phyloP scores from a whole-genome alignment of 2,888 invertebrate species.

The Alloplasta piceator region DNA sequence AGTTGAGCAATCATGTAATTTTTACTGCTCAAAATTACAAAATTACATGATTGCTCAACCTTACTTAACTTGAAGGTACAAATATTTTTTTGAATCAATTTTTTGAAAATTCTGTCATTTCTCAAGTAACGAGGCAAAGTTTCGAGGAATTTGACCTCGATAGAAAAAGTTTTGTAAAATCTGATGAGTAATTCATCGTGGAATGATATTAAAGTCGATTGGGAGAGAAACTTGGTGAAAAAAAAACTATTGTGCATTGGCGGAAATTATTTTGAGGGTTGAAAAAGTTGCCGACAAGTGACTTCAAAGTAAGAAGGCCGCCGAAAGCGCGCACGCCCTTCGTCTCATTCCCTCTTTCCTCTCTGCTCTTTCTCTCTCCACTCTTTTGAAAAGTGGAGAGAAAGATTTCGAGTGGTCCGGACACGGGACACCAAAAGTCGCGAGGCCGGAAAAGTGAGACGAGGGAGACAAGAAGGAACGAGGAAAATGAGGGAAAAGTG shows the following conservation, averaged over 20 bases:
- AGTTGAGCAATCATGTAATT: too few species aligned
- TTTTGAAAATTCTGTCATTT: too few species aligned
- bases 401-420: constrained; percentile 41
- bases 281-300: constrained; percentile 64
- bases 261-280: constrained; percentile 7
- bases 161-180: too few species aligned
- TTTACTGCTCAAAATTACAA: too few species aligned
- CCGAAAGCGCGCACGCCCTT: constrained; percentile 25
- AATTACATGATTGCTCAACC: too few species aligned
- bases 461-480: constrained; percentile 20
- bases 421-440: constrained; percentile 11
- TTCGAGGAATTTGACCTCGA: too few species aligned
- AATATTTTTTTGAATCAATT: too few species aligned
- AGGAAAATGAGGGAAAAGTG: constrained; percentile 44
- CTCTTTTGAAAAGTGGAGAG: constrained; percentile 30
- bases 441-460: constrained; percentile 48
- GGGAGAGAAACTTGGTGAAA: too few species aligned
- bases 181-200: too few species aligned
- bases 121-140: too few species aligned
- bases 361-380: not conserved
- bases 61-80: too few species aligned
- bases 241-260: constrained; percentile 2
- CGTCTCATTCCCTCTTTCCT: not conserved
- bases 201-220: too few species aligned
- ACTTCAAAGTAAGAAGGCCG: constrained; percentile 67